Conservation (phyloP, 1,140 invertebrate species). For the Metaphire vulgaris region DNA sequence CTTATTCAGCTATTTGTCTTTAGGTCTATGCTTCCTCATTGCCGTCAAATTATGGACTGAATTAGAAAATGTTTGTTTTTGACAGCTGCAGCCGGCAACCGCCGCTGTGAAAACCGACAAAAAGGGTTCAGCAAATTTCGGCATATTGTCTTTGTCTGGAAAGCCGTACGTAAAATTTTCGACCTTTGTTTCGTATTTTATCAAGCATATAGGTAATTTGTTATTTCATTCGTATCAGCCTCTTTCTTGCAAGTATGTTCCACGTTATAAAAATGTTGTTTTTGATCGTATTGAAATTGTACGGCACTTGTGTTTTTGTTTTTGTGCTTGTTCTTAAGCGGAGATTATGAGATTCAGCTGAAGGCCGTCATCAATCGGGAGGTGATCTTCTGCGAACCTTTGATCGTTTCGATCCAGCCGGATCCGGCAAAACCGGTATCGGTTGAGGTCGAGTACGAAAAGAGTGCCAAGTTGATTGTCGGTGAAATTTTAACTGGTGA, state of each 20-base stretch:
- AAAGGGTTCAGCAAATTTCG: slow-evolving; percentile 45
- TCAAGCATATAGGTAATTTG: no score
- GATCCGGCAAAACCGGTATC: slow-evolving; percentile 41
- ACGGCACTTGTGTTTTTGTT: no score
- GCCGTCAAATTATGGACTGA: no score
- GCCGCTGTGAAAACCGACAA: slow-evolving; percentile 40
- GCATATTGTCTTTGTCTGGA: slow-evolving; percentile 38
- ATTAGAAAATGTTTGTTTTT: slow-evolving; percentile 20
- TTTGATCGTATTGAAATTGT: no score
- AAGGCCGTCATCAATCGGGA: slow-evolving; percentile 42
- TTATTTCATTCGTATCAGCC: no score
- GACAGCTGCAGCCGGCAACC: slow-evolving; percentile 43
- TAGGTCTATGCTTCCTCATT: no score
- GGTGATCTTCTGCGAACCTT: slow-evolving; percentile 39
- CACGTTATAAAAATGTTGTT: no score
- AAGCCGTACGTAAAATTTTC: slow-evolving; percentile 38
- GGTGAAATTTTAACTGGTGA: slow-evolving; percentile 45
- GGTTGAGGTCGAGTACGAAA: slow-evolving; percentile 42
- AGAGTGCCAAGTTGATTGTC: slow-evolving; percentile 16
- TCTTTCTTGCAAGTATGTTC: no score
- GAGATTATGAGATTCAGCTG: slow-evolving; percentile 46
- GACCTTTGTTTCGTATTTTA: no score
- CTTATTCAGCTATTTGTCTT: no score
- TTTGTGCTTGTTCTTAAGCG: no score
- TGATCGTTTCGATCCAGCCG: slow-evolving; percentile 43